Conservation (phyloP, 2,113 vertebrate species). For the Cephalopterus ornatus region DNA sequence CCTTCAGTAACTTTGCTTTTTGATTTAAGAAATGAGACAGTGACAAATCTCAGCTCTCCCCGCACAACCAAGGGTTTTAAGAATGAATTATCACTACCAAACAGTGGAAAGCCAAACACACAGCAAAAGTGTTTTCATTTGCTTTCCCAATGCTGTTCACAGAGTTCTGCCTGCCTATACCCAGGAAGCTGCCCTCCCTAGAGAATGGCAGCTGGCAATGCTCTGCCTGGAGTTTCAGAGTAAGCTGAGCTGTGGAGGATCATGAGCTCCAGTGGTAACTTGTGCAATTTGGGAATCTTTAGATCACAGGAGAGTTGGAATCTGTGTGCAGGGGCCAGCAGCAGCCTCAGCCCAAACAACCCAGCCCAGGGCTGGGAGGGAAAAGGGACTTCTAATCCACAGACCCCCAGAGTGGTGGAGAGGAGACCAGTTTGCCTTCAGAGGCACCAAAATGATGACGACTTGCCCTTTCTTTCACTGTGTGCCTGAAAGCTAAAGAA, state of each 20-base stretch:
- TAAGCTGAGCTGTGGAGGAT: background rate
- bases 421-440: background rate
- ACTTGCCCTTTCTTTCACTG: background rate
- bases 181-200: background rate
- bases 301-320: background rate
- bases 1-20: background rate
- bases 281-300: background rate
- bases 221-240: background rate
- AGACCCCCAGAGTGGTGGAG: background rate
- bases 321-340: background rate
- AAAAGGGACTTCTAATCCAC: background rate
- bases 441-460: background rate
- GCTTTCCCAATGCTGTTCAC: background rate
- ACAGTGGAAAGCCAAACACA: background rate
- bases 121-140: background rate
- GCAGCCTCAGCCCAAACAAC: background rate
- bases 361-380: background rate
- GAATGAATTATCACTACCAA: background rate
- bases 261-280: background rate
- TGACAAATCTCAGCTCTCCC: background rate
- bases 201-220: accelerated
- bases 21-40: background rate
- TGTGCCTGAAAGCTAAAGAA: background rate
- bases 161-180: background rate
- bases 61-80: accelerated